A percentile compares a stretch with the other conserved stretches of the same genome.
Conservation (phyloP, 2,797 vertebrate species). For the Botia almorhae region DNA sequence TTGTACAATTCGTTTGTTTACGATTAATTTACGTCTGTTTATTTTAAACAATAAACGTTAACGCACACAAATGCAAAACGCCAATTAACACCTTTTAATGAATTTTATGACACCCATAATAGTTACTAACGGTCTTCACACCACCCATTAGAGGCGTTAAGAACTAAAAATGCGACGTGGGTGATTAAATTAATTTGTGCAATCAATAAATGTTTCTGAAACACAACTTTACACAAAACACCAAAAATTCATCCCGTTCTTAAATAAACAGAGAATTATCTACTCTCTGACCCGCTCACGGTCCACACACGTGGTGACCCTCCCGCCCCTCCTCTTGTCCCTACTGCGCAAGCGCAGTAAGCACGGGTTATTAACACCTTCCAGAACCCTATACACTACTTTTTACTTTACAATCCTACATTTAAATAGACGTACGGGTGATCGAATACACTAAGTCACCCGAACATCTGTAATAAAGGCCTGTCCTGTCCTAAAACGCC, state of each 20-base stretch:
- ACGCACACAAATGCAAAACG: not conserved
- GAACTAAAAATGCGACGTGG: not conserved
- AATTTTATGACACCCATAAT: not conserved
- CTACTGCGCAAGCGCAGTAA: constrained; percentile 33
- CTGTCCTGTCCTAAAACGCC: not conserved
- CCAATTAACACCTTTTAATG: not conserved
- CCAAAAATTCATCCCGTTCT: not conserved
- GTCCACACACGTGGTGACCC: constrained; percentile 43
- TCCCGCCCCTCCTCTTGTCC: constrained; percentile 17
- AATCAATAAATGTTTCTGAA: not conserved
- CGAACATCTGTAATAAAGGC: not conserved
- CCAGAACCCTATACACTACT: not conserved
- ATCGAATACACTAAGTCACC: not conserved
- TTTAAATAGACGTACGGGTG: not conserved
- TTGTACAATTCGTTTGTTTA: not conserved
- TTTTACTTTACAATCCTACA: not conserved
- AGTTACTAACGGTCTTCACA: not conserved
- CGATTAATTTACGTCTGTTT: not conserved
- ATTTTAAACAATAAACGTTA: not conserved
- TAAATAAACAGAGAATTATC: not conserved
- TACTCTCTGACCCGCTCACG: not conserved
- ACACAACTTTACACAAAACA: not conserved
- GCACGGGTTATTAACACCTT: constrained; percentile 26
- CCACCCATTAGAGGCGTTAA: not conserved
- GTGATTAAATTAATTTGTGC: not conserved